Evolutionary conservation across 2,888 invertebrate genomes (phyloP), one percentile per base, ranked within the genome.

Genomic region (Drosophila ustulata): DNA sequence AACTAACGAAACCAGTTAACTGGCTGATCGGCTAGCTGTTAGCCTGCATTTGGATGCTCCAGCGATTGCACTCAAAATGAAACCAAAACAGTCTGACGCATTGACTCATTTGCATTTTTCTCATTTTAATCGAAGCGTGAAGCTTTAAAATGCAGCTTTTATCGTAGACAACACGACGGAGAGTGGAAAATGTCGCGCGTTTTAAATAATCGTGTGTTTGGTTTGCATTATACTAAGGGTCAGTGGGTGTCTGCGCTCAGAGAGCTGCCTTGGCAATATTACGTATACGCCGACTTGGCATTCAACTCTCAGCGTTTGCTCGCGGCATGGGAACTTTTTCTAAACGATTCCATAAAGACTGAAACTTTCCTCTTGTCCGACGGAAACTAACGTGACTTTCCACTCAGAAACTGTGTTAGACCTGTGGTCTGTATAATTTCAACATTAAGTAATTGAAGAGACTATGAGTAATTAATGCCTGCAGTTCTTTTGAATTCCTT

Each of bases 1-100:
- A 61, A 63, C 26, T 41, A 73, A 63, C 26, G 41, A 73, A 83
- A 82, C 85, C 84, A 68, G 84, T 83, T 80, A 59, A 67, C 55
- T 39, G 18, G 37, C 49, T 51, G 32, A 7, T 41, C 65, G 47
- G 28, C 13, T 13, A 25, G 30, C 41, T 28, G 32, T 52, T 57
- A 37, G 23, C 37, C 51, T 53, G 26, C 5, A 30, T 13, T 26
- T 34, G 23, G 26, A 28, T 43, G 30, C 25, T 18, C 7, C 26
- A 37, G n/a, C 23, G 13, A 9, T 32, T 49, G n/a, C 55, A 58
- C 34, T 58, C 3, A 18, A 56, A 8, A 47, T 68, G 25, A 49
- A 18, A 51, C n/a, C 46, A 46, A 41, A 52, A 41, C 28, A 11
- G 47, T 41, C 49, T 63, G 57, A 58, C 41, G 57, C 71, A 63